These are phyloP conservation scores for Trichechus manatus DNA, from an alignment of 2,113 vertebrate species.

Conservation along the genomic window DNA sequence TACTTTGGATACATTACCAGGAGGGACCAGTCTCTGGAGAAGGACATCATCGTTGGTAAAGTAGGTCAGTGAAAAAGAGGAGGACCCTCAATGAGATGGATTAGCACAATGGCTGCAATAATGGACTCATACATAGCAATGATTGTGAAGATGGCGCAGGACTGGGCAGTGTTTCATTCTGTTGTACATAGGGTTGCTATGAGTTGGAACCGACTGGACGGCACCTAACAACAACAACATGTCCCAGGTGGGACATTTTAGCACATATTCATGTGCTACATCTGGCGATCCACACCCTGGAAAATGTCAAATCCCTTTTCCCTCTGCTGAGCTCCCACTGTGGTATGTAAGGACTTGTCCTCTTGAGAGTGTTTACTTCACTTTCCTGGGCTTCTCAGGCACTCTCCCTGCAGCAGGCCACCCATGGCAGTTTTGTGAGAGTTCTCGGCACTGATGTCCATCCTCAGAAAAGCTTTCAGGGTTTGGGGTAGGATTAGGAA, in stretches of 20 bases:
- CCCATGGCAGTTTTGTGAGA: not conserved
- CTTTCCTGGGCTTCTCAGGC: not conserved
- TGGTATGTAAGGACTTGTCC: rapidly evolving
- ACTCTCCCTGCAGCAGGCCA: rapidly evolving
- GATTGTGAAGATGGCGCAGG: no score
- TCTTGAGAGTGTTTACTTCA: not conserved
- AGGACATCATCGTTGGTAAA: no score
- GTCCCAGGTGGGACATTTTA: not conserved
- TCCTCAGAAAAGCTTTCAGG: not conserved
- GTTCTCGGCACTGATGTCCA: not conserved
- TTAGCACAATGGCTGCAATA: no score
- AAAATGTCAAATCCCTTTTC: not conserved
- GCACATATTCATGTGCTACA: not conserved
- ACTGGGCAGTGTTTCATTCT: no score
- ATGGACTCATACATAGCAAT: no score
- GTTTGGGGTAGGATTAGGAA: not conserved
- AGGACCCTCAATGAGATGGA: no score
- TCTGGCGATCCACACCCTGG: not conserved
- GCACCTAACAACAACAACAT: not conserved
- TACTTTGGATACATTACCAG: no score
- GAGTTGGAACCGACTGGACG: not conserved
- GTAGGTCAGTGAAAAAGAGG: no score
- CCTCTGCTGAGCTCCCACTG: not conserved
- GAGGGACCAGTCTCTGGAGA: no score
- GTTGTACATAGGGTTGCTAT: not conserved